Base-by-base conservation (phyloP, 2,888 invertebrate genomes). In the Thymelicus lineola region DNA sequence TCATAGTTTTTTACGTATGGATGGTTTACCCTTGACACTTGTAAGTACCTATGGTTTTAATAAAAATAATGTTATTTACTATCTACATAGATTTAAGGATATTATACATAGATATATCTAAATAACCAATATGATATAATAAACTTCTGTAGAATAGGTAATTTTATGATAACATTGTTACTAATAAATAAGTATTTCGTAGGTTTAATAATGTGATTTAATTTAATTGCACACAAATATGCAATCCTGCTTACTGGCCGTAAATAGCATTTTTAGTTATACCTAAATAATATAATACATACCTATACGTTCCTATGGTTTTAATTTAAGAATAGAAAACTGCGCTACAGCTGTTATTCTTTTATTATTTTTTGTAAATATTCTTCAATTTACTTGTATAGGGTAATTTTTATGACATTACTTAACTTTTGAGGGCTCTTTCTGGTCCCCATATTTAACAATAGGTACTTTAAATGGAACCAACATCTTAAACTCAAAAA, bases 51-150 rank as follows among this genome's bases (percentile, higher is more conserved):
- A 15, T 53, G 12, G 10, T 28, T 28, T 28, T 28, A 28, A 28
- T 28, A 28, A 28, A 28, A 20, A 53, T 10, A 20, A 53, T 53
- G 53, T 53, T 53, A 53, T 53, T 53, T 53, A 53, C 53, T 53
- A 20, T 53, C 12, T 53, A 53, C 10, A 20, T 53, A 20, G 53
- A 53, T 28, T 20, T 53, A 53, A 28, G 17, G 17, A 17, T 50
- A 48, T 15, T 48, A 48, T 48, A 48, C 10, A 50, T 17, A 20
- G 20, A 1, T 48, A 48, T 48, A 48, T 10, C 17, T 17, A 20
- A 20, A 2, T 20, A 53, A 53, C 53, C 53, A 20, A 5, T 20
- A 53, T 53, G 7, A 53, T 12, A n/a, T 53, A 50, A 48, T 50
- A 50, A 50, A 10, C 20, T 53, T 53, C 28, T 12, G 53, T 53